Evolutionary conservation across 1,140 invertebrate genomes (phyloP).

Genomic region (Ceratina australensis): DNA sequence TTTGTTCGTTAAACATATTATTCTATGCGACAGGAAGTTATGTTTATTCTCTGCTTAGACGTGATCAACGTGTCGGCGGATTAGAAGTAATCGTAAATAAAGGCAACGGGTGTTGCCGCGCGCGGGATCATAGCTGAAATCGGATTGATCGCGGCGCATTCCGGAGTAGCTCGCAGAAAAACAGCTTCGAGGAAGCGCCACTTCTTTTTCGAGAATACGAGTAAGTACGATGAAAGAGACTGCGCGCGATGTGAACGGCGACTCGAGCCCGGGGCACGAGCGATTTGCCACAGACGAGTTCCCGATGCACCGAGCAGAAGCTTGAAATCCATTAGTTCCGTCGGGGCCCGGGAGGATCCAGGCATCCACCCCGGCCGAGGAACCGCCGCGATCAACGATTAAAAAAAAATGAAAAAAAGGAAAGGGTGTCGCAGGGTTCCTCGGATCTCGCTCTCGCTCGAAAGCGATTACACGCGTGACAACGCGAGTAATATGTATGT

Average conservation of each 20-base stretch:
- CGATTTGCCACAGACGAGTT: slow-evolving; percentile 54
- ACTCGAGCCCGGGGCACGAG: slow-evolving; percentile 36
- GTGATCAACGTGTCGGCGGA: too few species aligned
- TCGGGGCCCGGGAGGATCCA: slow-evolving; percentile 54
- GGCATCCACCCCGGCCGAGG: slow-evolving; percentile 40
- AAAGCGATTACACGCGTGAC: neutral
- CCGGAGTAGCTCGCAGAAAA: slow-evolving; percentile 29
- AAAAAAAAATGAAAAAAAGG: too few species aligned
- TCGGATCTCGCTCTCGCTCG: neutral
- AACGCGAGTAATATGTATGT: slow-evolving; percentile 4
- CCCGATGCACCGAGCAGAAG: slow-evolving; percentile 34
- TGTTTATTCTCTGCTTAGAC: neutral
- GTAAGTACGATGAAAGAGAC: slow-evolving; percentile 38
- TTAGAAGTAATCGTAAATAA: too few species aligned
- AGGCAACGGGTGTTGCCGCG: neutral
- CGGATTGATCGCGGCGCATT: slow-evolving; percentile 33
- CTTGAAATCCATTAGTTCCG: slow-evolving; percentile 67
- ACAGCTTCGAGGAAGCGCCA: slow-evolving; percentile 38
- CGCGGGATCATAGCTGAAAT: slow-evolving; percentile 8
- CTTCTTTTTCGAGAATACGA: slow-evolving; percentile 45
- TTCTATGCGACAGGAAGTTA: neutral
- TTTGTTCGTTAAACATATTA: slow-evolving; percentile 12
- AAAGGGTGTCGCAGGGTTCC: neutral
- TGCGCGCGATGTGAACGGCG: slow-evolving; percentile 18
- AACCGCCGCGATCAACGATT: slow-evolving; percentile 4